phyloP scores from a whole-genome alignment of 2,113 vertebrate species.

The Calidris pugnax region DNA sequence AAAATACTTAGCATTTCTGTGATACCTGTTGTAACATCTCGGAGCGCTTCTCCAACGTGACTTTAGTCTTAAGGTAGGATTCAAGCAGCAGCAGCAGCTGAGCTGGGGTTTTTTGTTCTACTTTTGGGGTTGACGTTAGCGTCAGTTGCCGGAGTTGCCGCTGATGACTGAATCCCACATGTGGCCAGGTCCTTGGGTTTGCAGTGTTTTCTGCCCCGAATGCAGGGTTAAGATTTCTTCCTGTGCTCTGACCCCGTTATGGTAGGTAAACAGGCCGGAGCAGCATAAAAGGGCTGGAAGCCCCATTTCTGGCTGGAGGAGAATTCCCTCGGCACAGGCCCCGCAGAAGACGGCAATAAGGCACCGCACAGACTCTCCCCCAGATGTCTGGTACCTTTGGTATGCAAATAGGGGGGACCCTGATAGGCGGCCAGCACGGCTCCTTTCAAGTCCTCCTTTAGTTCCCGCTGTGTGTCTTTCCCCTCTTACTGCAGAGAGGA shows the following conservation, averaged over 20 bases:
- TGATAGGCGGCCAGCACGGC: neutral
- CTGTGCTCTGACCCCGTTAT: constrained; percentile 49
- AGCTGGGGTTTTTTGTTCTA: neutral
- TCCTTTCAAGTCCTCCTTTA: constrained; percentile 51
- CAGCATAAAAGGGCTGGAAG: constrained; percentile 42
- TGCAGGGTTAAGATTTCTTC: constrained; percentile 40
- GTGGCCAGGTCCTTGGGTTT: neutral
- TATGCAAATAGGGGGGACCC: constrained; percentile 52
- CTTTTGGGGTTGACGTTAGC: neutral
- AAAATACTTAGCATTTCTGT: no score
- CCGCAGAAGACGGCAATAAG: neutral
- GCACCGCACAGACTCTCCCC: constrained; percentile 14
- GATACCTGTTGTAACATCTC: neutral
- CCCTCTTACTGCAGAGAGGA: constrained; percentile 25
- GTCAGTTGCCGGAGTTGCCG: neutral
- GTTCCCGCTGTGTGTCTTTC: constrained; percentile 54
- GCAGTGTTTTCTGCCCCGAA: neutral
- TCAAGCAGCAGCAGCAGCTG: neutral
- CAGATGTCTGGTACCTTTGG: constrained; percentile 65
- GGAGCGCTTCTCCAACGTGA: neutral
- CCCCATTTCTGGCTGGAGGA: neutral
- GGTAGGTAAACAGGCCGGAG: constrained; percentile 38
- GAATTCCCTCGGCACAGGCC: neutral
- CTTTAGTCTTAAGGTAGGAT: neutral
- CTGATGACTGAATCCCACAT: neutral